phyloP scores from a whole-genome alignment of 64 coral and sea anemone species.

The Trachythela sp. region DNA sequence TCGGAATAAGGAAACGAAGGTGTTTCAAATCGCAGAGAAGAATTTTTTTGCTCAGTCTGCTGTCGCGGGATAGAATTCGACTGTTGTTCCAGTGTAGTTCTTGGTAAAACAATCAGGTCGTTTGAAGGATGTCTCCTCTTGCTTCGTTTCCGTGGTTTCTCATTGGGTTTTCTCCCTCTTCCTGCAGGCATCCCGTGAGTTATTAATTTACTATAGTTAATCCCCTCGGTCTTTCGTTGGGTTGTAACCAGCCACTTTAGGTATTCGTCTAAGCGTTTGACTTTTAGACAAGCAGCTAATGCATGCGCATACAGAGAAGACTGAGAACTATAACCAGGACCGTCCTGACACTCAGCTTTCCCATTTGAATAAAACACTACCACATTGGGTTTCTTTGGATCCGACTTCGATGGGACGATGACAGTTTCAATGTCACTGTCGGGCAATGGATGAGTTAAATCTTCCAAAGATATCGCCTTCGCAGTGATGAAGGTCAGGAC shows the following conservation, averaged over 20 bases:
- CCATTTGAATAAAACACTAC: constrained; percentile 39
- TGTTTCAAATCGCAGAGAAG: too few species aligned
- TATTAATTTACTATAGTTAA: neutral
- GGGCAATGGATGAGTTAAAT: constrained; percentile 25
- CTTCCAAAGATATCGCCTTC: constrained; percentile 9
- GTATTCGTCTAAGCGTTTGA: neutral
- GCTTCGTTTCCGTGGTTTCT: neutral
- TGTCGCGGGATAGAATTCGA: neutral
- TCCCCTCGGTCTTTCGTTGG: neutral
- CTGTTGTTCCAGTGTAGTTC: neutral
- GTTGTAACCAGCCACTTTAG: constrained; percentile 4
- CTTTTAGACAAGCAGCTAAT: neutral
- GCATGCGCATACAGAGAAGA: constrained; percentile 12
- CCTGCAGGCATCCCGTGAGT: neutral
- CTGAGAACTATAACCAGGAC: neutral
- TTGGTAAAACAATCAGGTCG: neutral
- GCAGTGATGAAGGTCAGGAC: neutral
- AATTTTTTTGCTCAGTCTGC: too few species aligned
- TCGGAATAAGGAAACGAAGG: too few species aligned
- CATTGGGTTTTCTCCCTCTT: neutral
- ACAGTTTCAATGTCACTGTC: constrained; percentile 18
- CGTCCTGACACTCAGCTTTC: constrained; percentile 55
- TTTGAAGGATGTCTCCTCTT: neutral
- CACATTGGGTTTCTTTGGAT: constrained; percentile 53
- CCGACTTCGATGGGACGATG: constrained; percentile 54